A percentile compares a stretch with the other conserved stretches of the same genome.
phyloP scores from a whole-genome alignment of 2,888 invertebrate genomes.

The Macrophya annulata region DNA sequence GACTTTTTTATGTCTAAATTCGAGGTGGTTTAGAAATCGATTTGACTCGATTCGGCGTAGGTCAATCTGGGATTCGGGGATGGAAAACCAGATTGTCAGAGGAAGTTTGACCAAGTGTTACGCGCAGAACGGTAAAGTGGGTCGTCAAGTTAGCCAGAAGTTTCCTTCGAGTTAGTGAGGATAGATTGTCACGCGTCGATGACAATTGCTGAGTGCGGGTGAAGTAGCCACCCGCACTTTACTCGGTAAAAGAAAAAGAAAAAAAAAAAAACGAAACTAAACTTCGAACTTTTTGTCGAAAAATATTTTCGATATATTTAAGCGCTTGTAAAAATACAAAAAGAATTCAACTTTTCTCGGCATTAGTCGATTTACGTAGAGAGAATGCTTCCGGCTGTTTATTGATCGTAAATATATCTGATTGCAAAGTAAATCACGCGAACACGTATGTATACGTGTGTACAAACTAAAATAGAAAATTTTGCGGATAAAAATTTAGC shows the following conservation, averaged over 20 bases:
- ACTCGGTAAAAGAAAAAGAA: background rate
- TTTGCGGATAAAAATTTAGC: background rate
- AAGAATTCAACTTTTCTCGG: background rate
- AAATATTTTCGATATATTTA: background rate
- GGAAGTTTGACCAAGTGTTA: slow-evolving; percentile 45
- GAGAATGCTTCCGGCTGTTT: background rate
- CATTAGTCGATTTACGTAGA: background rate
- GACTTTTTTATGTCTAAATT: background rate
- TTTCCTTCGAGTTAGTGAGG: slow-evolving; percentile 38
- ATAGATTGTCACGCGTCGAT: slow-evolving; percentile 39
- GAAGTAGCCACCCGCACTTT: slow-evolving; percentile 15
- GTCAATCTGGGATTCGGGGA: slow-evolving; percentile 37
- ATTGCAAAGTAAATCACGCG: slow-evolving; percentile 4
- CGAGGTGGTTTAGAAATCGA: background rate
- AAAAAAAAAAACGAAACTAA: too few species aligned
- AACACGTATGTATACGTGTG: background rate
- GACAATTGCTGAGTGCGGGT: slow-evolving; percentile 37
- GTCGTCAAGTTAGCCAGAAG: slow-evolving; percentile 50
- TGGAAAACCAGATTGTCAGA: slow-evolving; percentile 36
- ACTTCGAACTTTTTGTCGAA: background rate
- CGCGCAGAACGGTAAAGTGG: slow-evolving; percentile 38
- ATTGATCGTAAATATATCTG: background rate
- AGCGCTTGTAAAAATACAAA: background rate
- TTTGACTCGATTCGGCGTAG: slow-evolving; percentile 11
- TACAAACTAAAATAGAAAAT: background rate